phyloP scores from a whole-genome alignment of 2,888 invertebrate genomes.

The Pelosia muscerda region DNA sequence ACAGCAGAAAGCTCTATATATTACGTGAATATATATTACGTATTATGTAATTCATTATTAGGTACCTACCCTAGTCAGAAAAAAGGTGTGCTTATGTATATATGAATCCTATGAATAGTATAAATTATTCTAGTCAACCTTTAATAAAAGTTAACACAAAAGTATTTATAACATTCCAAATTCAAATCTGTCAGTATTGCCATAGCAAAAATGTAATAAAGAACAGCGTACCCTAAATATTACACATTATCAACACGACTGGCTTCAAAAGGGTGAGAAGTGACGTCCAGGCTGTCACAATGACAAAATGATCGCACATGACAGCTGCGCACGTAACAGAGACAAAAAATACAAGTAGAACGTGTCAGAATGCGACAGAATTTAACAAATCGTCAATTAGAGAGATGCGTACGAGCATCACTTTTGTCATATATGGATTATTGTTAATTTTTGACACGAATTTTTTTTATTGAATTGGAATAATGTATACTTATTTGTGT shows the following conservation, averaged over 20 bases:
- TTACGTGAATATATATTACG: too few relatives aligned
- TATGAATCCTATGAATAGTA: background rate
- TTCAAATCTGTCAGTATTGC: constrained; percentile 15
- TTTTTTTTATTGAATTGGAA: constrained; percentile 43
- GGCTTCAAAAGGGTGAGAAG: constrained; percentile 79
- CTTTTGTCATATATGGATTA: constrained; percentile 52
- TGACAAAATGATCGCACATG: constrained; percentile 83
- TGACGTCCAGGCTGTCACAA: constrained; percentile 80
- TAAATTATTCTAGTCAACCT: background rate
- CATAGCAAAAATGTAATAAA: constrained; percentile 19
- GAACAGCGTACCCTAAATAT: constrained; percentile 43
- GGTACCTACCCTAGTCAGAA: too few relatives aligned
- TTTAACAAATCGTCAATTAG: constrained; percentile 66
- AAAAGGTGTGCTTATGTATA: background rate
- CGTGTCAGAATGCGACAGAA: constrained; percentile 26
- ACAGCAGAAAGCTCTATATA: too few relatives aligned
- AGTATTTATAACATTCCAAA: constrained; percentile 6
- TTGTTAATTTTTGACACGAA: constrained; percentile 56
- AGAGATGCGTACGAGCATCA: constrained; percentile 52
- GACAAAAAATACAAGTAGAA: constrained; percentile 32
- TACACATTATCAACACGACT: constrained; percentile 51
- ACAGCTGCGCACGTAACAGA: constrained; percentile 75
- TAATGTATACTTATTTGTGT: constrained; percentile 16
- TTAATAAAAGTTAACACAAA: background rate
- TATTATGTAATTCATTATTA: too few relatives aligned